Percentiles rank a stretch among this genome's conserved stretches.
Conservation (phyloP, 2,797 vertebrate genomes). For the Pipistrellus pipistrellus region DNA sequence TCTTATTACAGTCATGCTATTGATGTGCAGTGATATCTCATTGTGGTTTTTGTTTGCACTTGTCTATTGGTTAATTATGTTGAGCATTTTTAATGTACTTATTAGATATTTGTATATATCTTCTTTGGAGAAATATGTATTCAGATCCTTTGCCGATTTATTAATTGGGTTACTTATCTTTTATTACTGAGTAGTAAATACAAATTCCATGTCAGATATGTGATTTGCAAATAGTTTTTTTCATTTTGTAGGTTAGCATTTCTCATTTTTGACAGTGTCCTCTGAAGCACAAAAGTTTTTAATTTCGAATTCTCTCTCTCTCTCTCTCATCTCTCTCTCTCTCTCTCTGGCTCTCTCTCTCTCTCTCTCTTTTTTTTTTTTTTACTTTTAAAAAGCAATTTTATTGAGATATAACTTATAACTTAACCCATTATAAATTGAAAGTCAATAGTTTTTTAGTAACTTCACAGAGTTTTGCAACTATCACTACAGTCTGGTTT, state of each 20-base stretch:
- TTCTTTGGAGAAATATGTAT: background rate
- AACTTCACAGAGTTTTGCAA: background rate
- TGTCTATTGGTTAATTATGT: slow-evolving; percentile 3
- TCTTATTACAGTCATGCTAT: background rate
- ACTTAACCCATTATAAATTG: background rate
- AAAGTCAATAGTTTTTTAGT: background rate
- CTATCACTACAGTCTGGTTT: background rate
- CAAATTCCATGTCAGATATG: background rate
- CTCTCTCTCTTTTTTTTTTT: too few relatives aligned
- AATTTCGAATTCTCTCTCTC: background rate
- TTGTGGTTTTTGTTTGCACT: slow-evolving; percentile 36
- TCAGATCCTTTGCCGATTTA: background rate
- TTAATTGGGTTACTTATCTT: background rate
- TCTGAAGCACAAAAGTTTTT: slow-evolving; percentile 37
- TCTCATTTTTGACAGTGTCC: background rate
- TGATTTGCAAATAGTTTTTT: slow-evolving; percentile 30
- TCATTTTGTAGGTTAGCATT: slow-evolving; percentile 6
- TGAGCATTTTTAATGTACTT: background rate
- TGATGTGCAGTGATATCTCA: background rate
- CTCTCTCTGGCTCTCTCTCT: background rate
- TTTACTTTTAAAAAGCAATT: background rate
- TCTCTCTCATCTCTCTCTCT: too few relatives aligned
- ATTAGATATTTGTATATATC: background rate
- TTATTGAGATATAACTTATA: background rate
- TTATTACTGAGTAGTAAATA: slow-evolving; percentile 1